These are phyloP conservation scores for Corythoichthys intestinalis DNA, from an alignment of 2,113 vertebrate species.

Conservation along the genomic window DNA sequence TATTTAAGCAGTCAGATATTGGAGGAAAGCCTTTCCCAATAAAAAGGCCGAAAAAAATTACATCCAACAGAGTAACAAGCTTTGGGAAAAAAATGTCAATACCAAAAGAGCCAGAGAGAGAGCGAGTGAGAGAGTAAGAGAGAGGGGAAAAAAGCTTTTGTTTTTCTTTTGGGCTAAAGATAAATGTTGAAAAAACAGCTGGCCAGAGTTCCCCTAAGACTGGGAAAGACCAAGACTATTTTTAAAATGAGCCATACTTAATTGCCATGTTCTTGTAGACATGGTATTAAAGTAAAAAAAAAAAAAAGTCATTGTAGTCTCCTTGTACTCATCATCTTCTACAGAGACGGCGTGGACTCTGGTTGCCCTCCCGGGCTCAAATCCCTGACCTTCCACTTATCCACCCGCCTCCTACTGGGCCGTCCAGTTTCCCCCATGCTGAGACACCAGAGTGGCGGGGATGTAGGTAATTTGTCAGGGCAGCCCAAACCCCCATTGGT, in stretches of 20 bases:
- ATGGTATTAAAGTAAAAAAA: slow-evolving; percentile 2
- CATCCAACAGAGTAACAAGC: not conserved
- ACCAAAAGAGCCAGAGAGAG: not conserved
- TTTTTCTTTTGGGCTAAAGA: slow-evolving; percentile 4
- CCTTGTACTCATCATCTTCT: slow-evolving; percentile 9
- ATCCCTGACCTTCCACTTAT: slow-evolving; percentile 57
- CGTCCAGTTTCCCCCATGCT: slow-evolving; percentile 49
- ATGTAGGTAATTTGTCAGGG: slow-evolving; percentile 70
- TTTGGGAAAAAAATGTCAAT: not conserved
- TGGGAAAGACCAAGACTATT: slow-evolving; percentile 3
- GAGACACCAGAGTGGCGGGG: slow-evolving; percentile 45
- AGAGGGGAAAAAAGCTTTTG: not conserved
- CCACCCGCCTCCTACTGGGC: slow-evolving; percentile 43
- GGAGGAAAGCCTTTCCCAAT: not conserved
- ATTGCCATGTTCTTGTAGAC: slow-evolving; percentile 7
- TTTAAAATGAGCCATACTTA: slow-evolving; percentile 5
- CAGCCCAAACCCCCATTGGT: slow-evolving; percentile 48
- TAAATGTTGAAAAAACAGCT: slow-evolving; percentile 5
- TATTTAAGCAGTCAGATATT: not conserved
- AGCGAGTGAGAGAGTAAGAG: too few relatives aligned
- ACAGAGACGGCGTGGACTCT: slow-evolving; percentile 36
- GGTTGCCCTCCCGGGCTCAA: slow-evolving; percentile 33
- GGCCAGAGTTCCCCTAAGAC: slow-evolving; percentile 1
- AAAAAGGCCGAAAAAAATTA: not conserved
- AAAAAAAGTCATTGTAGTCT: not conserved